Evolutionary conservation across 2,113 vertebrate species (phyloP), one percentile per base, ranked within the genome.

Genomic region (Anoplopoma fimbria): DNA sequence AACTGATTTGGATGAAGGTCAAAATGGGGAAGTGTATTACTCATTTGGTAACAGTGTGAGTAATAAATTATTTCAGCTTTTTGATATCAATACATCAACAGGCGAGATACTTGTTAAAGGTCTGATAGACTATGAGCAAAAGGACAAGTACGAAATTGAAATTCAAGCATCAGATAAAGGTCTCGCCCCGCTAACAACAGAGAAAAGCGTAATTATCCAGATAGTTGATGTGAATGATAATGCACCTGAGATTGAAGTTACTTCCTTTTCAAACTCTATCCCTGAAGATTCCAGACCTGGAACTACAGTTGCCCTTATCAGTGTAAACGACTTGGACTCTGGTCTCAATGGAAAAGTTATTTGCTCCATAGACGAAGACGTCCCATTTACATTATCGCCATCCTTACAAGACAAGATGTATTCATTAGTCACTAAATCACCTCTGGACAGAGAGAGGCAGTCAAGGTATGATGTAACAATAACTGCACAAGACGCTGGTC

Each of bases 91-190:
- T 25, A 21, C 57, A 40, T 31, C 25, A 31, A 93, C 85, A 25
- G 95, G 95, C 0, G 91, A 89, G 1, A 68, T 95, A 31, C 76
- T 7, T 23, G 92, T 95, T 0, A 92, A 79, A 23, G 87, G 87
- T 0, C 0, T 14, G 0, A 76, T 95, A 23, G 90, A 95, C 33
- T 95, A 88, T 64, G 95, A 95, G 15, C 25, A 83, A 0, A 91
- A 69, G 0, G 80, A 94, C 0, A 72, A 21, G 7, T 94, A 93
- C 29, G 91, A 94, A 49, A 87, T 95, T 25, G 92, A 95, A 69
- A 91, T 95, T 4, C 51, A 91, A 0, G 94, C 94, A 0, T 92
- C 92, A 0, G 95, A 95, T 47, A 94, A 87, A 83, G 87, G 83
- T 4, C 0, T 73, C 0, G 81, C 75, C 40, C 89, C 91, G 2